phyloP scores from a whole-genome alignment of 1,140 invertebrate genomes.

The Grapholita molesta region DNA sequence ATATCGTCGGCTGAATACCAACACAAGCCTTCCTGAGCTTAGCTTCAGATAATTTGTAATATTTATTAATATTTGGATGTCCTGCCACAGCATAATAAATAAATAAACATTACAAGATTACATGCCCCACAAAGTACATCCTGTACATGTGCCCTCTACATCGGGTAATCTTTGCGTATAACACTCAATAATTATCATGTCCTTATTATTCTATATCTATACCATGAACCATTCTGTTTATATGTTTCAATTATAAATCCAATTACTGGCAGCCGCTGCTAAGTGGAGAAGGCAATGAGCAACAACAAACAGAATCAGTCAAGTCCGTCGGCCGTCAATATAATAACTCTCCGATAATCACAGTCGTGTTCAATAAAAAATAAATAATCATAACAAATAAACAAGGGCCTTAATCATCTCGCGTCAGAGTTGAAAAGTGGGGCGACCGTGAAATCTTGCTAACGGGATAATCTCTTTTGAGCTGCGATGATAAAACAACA shows the following conservation, averaged over 20 bases:
- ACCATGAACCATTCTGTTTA: not conserved
- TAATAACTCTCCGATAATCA: conserved; percentile 61
- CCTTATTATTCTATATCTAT: not conserved
- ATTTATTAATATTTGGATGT: too few relatives aligned
- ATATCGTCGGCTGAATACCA: too few relatives aligned
- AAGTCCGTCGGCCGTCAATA: conserved; percentile 38
- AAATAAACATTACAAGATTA: too few relatives aligned
- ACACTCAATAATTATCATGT: not conserved
- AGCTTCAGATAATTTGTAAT: too few relatives aligned
- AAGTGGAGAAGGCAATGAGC: not conserved
- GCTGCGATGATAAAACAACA: too few relatives aligned
- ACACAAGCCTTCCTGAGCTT: too few relatives aligned
- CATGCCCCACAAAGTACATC: too few relatives aligned
- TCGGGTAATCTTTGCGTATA: too few relatives aligned
- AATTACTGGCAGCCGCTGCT: not conserved
- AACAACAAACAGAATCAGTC: conserved; percentile 36
- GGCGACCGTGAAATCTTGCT: conserved; percentile 32
- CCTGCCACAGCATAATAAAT: too few relatives aligned
- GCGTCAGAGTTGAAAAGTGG: conserved; percentile 52
- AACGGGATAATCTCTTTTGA: not conserved
- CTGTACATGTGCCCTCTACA: too few relatives aligned
- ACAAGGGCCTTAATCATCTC: conserved; percentile 71
- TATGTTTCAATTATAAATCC: conserved; percentile 14
- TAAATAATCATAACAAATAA: conserved; percentile 71
- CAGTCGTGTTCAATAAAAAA: conserved; percentile 76